Evolutionary conservation across 2,797 vertebrate species (phyloP), one percentile per base, ranked within the genome.

Genomic region (Emys orbicularis): DNA sequence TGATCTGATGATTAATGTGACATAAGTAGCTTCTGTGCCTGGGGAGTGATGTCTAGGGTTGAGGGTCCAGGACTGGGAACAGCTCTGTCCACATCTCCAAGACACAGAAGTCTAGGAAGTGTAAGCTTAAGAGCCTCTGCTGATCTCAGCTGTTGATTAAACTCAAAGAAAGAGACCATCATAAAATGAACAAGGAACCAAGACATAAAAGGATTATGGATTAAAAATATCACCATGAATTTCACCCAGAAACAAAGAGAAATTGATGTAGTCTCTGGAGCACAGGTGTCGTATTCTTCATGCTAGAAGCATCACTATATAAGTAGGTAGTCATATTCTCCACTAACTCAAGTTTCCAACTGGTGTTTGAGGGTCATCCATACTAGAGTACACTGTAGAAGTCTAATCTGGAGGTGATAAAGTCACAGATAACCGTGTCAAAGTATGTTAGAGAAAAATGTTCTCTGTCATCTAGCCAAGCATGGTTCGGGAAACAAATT

Each of bases 241-340:
- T 87, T 21, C 27, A 56, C 72, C 76, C 79, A 72, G 74, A 76
- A 94, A 72, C 49, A 37, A 83, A 90, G 19, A 57, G 41, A 88
- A 83, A 37, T 37, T 16, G 0, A 0, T 88, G 37, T 74, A 27
- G 37, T 44, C 72, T 23, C 10, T 72, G 68, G 65, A 68, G 16
- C 19, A 37, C 65, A 25, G 37, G 21, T 23, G 21, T 72, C 18
- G 6, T 56, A 65, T n/a, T 65, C 61, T 65, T n/a, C 37, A 44
- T 15, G 7, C n/a, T 89, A 53, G 61, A 61, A 93, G 47, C 9
- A 0, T 13, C 49, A 31, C 47, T 86, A 1, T 1, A 0, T 82
- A 59, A 83, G 29, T 56, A 93, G 52, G 54, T 21, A 82, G 1
- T 21, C 25, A 37, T 8, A 11, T 27, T 89, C 9, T 52, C 83